Evolutionary conservation across 2,797 vertebrate species (phyloP), one percentile per base, ranked within the genome.

Genomic region (Acrocephalus scirpaceus): DNA sequence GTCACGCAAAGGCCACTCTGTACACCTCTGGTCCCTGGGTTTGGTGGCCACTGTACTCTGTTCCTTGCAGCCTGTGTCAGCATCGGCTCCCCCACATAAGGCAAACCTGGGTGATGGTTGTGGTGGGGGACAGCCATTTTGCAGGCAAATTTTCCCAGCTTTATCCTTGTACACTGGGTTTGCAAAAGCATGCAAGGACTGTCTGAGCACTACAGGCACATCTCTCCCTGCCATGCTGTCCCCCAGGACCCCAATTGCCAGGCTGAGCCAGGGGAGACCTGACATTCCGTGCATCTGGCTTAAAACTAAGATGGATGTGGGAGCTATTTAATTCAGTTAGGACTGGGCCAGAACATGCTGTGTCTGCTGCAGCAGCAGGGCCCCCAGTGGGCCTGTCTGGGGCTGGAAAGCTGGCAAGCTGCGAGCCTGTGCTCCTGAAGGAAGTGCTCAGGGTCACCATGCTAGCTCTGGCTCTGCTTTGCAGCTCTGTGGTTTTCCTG

Each of bases 121-220:
- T 8, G 19, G 17, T 26, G 13, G 64, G 18, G 54, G 15, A 29
- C 22, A 67, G 67, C 11, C 10, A 3, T 57, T 57, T 54, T 21
- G 15, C 22, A 56, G 64, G 47, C 30, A 61, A 1, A 61, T 86
- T 73, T 56, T 66, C 44, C 10, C n/a, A 48, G 48, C 19, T 78
- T 38, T 45, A 56, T 22, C 56, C 3, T 0, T 13, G 34, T n/a
- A 23, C 0, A 0, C 7, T 27, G 42, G 15, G 2, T n/a, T 77
- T 34, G 18, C 42, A 56, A 53, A 64, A 64, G 53, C 20, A 3
- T 34, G 45, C 45, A 47, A n/a, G 86, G 32, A 36, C 60, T 51
- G 11, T 19, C 54, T 0, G 7, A 74, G n/a, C 62, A 29, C 11
- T 75, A 7, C 56, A 57, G 48, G 38, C 58, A 64, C 61, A 20